phyloP scores from a whole-genome alignment of 1,140 invertebrate genomes.

The Bicyclus anynana region DNA sequence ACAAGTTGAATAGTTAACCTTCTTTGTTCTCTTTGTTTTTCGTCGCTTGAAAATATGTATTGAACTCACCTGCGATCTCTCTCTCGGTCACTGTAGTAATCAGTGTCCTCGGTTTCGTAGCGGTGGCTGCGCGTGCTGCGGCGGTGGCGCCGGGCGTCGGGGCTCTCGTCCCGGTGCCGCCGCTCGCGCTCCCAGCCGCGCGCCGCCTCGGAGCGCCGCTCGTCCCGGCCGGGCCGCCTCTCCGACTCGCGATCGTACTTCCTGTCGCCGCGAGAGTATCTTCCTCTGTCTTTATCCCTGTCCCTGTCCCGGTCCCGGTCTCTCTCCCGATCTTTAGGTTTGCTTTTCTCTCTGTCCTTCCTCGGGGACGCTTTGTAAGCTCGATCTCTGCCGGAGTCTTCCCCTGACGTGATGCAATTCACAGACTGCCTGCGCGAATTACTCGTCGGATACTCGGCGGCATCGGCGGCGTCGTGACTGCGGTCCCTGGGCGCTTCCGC shows the following conservation, averaged over 20 bases:
- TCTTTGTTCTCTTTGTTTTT: too few species aligned
- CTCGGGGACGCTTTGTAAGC: conserved; percentile 56
- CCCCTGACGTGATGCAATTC: conserved; percentile 59
- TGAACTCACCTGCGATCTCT: conserved; percentile 43
- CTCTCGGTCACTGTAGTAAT: conserved; percentile 73
- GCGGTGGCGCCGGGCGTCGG: conserved; percentile 40
- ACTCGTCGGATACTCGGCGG: conserved; percentile 39
- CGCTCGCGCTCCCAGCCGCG: conserved; percentile 42
- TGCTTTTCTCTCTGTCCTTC: conserved; percentile 59
- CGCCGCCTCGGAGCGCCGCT: conserved; percentile 50
- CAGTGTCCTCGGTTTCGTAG: conserved; percentile 76
- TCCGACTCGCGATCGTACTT: conserved; percentile 57
- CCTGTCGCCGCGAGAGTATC: conserved; percentile 58
- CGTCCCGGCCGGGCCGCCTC: conserved; percentile 48
- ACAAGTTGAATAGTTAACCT: too few species aligned
- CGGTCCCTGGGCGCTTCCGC: conserved; percentile 42
- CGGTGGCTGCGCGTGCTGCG: conserved; percentile 47
- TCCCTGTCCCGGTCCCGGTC: conserved; percentile 47
- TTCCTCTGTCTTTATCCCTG: conserved; percentile 38
- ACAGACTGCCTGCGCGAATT: conserved; percentile 55
- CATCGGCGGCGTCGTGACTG: conserved; percentile 45
- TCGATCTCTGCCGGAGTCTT: conserved; percentile 68
- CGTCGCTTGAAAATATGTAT: neutral
- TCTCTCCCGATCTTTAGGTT: conserved; percentile 50
- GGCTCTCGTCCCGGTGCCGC: conserved; percentile 36